A percentile compares a stretch with the other conserved stretches of the same genome.
Conservation (phyloP, 2,888 invertebrate species). For the Hyalella azteca region DNA sequence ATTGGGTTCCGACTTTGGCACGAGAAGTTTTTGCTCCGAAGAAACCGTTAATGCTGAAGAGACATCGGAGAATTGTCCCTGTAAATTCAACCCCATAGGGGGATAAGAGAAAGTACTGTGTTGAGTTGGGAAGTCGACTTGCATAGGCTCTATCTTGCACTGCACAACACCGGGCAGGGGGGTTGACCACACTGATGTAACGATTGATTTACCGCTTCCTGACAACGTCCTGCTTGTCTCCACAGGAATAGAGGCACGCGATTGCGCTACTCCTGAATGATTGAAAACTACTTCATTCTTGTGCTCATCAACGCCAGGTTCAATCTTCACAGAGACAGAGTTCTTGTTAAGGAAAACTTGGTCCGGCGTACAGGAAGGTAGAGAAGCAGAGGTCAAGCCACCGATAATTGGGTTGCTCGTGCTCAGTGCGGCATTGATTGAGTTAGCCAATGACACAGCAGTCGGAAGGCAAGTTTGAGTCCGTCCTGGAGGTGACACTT, state of each 20-base stretch:
- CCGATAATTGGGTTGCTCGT: background rate
- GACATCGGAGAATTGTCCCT: background rate
- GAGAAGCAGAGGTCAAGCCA: background rate
- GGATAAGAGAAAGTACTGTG: background rate
- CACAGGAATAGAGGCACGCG: background rate
- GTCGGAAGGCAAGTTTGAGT: background rate
- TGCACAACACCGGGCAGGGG: background rate
- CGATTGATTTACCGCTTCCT: background rate
- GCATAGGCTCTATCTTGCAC: slow-evolving; percentile 15
- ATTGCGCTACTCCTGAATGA: background rate
- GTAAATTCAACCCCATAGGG: background rate
- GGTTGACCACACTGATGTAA: slow-evolving; percentile 3
- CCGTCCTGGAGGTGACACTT: background rate
- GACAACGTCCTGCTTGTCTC: background rate
- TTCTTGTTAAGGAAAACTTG: background rate
- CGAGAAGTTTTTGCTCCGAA: background rate
- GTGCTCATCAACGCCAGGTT: background rate
- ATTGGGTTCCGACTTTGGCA: slow-evolving; percentile 13
- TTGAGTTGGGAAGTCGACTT: background rate
- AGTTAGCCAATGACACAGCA: background rate
- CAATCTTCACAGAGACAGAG: background rate
- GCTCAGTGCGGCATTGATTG: background rate
- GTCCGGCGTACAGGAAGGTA: background rate
- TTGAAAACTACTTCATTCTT: background rate
- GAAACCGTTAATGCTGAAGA: background rate